Evolutionary conservation across 2,113 vertebrate genomes (phyloP).

Genomic region (Lanius collurio): DNA sequence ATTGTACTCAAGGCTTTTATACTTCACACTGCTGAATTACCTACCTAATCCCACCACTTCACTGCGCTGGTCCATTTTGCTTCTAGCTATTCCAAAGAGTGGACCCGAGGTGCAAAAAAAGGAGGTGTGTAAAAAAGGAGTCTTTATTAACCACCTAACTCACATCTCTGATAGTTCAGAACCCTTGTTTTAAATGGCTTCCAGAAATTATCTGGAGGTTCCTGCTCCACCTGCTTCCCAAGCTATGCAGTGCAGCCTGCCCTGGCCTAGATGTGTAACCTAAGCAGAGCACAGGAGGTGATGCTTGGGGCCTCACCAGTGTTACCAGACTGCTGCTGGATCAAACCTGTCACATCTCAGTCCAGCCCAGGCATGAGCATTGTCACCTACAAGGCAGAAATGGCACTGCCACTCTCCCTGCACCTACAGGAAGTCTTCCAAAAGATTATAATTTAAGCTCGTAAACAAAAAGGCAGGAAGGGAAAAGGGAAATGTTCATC

Average conservation of each 20-base stretch:
- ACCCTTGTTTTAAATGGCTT: neutral
- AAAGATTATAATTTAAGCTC: neutral
- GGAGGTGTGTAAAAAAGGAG: neutral
- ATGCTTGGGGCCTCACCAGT: fast-evolving
- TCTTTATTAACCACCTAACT: neutral
- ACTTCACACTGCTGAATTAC: neutral
- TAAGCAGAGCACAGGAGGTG: neutral
- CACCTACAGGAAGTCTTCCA: neutral
- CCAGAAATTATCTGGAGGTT: neutral
- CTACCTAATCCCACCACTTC: neutral
- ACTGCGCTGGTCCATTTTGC: neutral
- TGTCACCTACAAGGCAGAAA: neutral
- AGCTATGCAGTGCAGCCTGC: neutral
- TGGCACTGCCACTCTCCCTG: neutral
- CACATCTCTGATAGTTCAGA: neutral
- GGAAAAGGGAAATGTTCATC: neutral
- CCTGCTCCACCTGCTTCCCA: neutral
- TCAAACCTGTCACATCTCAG: neutral
- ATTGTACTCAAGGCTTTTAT: neutral
- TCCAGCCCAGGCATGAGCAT: neutral
- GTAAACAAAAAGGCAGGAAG: neutral
- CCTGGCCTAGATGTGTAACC: neutral
- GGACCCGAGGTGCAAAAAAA: neutral
- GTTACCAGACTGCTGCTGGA: neutral
- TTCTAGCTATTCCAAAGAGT: neutral